Conservation (phyloP, 2,113 vertebrate genomes). For the Daubentonia madagascariensis region DNA sequence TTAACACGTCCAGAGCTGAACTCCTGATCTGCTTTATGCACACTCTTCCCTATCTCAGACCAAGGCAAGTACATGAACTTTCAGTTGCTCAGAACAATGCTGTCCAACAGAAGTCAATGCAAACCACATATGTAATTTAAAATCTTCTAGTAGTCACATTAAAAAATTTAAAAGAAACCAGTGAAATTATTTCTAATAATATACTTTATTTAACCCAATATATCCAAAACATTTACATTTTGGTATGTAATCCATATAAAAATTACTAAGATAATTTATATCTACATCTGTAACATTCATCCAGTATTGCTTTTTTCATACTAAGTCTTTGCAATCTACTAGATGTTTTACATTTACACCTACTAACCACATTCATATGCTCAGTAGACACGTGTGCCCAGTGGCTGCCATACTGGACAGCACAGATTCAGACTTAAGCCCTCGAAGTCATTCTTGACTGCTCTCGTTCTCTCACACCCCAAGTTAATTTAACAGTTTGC, state of each 20-base stretch:
- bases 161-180: neutral
- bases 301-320: neutral
- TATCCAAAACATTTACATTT: conserved; percentile 18
- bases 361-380: neutral
- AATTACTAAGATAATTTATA: neutral
- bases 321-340: neutral
- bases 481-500: neutral
- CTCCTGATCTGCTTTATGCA: neutral
- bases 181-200: neutral
- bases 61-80: neutral
- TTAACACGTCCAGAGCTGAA: neutral
- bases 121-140: neutral
- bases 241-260: neutral
- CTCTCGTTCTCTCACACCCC: neutral
- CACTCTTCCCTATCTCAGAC: neutral
- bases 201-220: conserved; percentile 40
- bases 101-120: neutral
- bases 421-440: neutral
- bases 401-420: neutral
- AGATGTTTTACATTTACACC: neutral
- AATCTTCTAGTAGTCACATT: neutral
- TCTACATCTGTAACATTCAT: neutral
- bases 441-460: neutral
- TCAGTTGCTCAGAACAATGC: neutral
- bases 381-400: neutral